phyloP scores from a whole-genome alignment of 2,797 vertebrate species.

The Crocodylus rhombifer region DNA sequence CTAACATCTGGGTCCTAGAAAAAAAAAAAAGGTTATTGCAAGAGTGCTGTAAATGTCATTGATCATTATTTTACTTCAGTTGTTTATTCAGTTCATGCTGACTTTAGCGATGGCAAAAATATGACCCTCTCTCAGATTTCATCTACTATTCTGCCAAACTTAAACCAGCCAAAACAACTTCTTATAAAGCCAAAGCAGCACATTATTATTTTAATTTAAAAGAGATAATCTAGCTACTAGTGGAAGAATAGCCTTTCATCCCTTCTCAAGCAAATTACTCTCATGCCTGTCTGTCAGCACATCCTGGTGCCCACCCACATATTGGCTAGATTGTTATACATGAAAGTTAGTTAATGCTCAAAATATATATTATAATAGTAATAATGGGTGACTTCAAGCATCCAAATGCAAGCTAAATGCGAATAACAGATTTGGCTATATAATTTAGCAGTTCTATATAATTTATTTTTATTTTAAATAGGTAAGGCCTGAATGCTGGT shows the following conservation, averaged over 20 bases:
- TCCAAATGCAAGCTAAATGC: neutral
- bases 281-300: neutral
- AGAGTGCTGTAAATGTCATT: neutral
- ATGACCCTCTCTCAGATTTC: neutral
- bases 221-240: neutral
- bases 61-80: neutral
- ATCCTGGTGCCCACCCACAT: neutral
- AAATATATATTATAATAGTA: neutral
- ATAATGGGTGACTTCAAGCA: neutral
- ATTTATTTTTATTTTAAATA: neutral
- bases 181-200: neutral
- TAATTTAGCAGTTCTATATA: neutral
- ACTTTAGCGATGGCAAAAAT: neutral
- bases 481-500: neutral
- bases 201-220: neutral
- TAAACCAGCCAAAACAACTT: neutral
- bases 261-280: neutral
- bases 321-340: neutral
- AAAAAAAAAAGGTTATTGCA: neutral
- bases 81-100: neutral
- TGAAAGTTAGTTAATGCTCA: neutral
- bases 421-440: neutral
- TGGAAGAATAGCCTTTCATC: neutral
- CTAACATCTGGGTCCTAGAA: neutral
- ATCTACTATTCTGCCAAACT: neutral